phyloP scores from a whole-genome alignment of 2,113 vertebrate species.

The Myrmecophaga tridactyla region DNA sequence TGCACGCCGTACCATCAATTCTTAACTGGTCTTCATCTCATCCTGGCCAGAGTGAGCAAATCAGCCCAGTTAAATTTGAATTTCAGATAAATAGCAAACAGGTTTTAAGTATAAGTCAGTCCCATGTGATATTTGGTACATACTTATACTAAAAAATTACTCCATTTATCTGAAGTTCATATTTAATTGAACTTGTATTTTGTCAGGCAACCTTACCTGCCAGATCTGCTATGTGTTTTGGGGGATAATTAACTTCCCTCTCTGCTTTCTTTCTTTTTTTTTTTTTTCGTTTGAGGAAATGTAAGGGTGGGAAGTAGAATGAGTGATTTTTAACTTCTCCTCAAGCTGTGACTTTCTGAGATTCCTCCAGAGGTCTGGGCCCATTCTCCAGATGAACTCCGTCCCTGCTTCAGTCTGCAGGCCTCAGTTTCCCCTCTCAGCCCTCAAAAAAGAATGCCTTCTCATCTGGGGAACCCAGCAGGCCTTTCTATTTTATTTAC shows the following conservation, averaged over 20 bases:
- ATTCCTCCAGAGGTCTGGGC: not conserved
- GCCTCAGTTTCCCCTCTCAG: not conserved
- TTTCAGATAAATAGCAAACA: not conserved
- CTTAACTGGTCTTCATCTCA: not conserved
- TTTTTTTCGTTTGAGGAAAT: not conserved
- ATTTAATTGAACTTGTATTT: not conserved
- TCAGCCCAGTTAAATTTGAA: too few species aligned
- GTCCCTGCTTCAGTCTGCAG: not conserved
- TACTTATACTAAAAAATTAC: not conserved
- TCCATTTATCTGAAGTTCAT: not conserved
- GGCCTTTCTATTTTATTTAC: not conserved
- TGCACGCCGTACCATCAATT: accelerated
- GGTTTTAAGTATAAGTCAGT: not conserved
- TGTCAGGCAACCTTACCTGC: not conserved
- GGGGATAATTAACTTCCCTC: not conserved
- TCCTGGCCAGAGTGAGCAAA: not conserved
- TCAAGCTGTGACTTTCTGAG: not conserved
- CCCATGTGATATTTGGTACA: not conserved
- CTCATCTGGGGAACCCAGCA: accelerated
- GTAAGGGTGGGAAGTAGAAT: not conserved
- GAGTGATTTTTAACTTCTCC: not conserved
- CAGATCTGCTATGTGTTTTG: not conserved
- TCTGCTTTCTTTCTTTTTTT: not conserved
- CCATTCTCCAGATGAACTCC: not conserved
- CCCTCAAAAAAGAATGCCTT: not conserved